phyloP scores from a whole-genome alignment of 2,888 invertebrate species.

The Azorinus chamasolen region DNA sequence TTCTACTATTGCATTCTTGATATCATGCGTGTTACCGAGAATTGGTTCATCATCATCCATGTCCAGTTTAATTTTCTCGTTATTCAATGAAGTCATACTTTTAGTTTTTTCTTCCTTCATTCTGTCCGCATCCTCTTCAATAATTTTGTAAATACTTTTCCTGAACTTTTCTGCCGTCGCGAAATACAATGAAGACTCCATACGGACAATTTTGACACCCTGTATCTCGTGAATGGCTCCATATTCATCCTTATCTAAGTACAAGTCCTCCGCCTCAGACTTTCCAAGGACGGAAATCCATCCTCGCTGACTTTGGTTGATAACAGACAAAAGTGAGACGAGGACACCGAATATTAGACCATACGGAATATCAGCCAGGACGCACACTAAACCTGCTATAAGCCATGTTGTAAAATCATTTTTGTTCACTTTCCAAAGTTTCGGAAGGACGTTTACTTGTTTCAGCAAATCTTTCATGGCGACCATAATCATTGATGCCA shows the following conservation, averaged over 20 bases:
- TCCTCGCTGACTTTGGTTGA: conserved; percentile 79
- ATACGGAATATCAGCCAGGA: conserved; percentile 80
- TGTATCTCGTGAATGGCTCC: conserved; percentile 73
- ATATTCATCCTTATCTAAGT: conserved; percentile 70
- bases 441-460: conserved; percentile 90
- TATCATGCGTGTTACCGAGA: conserved; percentile 1
- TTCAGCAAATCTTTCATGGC: conserved; percentile 87
- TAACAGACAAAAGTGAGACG: conserved; percentile 75
- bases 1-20: conserved; percentile 36
- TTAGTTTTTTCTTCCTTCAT: no score
- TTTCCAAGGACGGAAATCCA: conserved; percentile 74
- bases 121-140: conserved; percentile 61
- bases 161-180: conserved; percentile 83
- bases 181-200: conserved; percentile 82
- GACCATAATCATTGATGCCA: conserved; percentile 86
- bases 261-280: conserved; percentile 67
- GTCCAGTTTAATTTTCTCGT: no score
- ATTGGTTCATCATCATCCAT: background rate
- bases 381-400: conserved; percentile 60
- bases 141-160: conserved; percentile 73
- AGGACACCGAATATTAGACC: conserved; percentile 80
- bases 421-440: conserved; percentile 92
- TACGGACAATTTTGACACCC: conserved; percentile 80
- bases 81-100: no score
- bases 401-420: conserved; percentile 89